These are phyloP conservation scores for Molossus molossus DNA, from an alignment of 2,797 vertebrate species.

Conservation along the genomic window DNA sequence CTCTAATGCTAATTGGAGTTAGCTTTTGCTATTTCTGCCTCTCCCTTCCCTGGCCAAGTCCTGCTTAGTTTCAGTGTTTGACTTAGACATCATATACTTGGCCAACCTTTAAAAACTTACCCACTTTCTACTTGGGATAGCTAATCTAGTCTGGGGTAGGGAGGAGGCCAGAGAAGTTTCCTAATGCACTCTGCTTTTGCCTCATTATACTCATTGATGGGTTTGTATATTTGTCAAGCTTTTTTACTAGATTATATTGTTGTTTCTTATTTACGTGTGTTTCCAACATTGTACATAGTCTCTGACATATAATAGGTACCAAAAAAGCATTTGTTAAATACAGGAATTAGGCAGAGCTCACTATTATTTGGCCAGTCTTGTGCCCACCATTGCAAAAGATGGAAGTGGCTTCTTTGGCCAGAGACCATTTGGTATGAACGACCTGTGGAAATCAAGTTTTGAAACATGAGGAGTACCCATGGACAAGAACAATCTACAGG, in stretches of 20 bases:
- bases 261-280: conserved; percentile 6
- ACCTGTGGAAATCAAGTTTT: neutral
- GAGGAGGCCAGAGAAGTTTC: neutral
- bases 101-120: neutral
- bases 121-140: neutral
- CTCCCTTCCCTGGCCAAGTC: neutral
- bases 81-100: neutral
- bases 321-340: conserved; percentile 17
- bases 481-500: neutral
- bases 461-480: neutral
- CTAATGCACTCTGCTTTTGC: neutral
- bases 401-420: neutral
- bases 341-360: neutral
- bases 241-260: neutral
- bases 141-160: neutral
- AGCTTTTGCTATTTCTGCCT: neutral
- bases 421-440: neutral
- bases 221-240: neutral
- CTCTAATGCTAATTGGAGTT: neutral
- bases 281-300: neutral
- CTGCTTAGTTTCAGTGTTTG: neutral
- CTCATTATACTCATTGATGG: neutral
- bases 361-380: neutral
- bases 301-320: neutral
- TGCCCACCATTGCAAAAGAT: neutral